A percentile compares a stretch with the other conserved stretches of the same genome.
These are phyloP conservation scores for Macrosteles quadrilineatus DNA, from an alignment of 1,140 invertebrate species.

Conservation along the genomic window DNA sequence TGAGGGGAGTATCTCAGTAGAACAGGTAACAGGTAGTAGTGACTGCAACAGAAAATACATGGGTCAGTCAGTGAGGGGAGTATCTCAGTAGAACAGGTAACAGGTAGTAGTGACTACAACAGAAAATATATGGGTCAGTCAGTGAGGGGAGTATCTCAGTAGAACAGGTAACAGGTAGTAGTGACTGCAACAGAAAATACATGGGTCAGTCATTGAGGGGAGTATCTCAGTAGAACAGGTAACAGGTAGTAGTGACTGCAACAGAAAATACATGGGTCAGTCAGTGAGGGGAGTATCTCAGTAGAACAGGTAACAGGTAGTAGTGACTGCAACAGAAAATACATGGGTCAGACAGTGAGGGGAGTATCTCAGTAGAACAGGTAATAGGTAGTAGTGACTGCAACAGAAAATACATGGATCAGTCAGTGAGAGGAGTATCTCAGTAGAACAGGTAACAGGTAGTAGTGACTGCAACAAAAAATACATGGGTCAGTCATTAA, in stretches of 20 bases:
- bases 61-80: no score
- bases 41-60: not conserved
- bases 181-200: not conserved
- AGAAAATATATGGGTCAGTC: not conserved
- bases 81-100: no score
- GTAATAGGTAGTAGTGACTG: not conserved
- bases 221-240: not conserved
- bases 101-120: conserved; percentile 15
- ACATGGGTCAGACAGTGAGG: no score
- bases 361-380: no score
- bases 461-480: not conserved
- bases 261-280: not conserved
- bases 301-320: no score
- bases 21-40: not conserved
- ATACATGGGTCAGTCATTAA: no score
- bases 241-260: not conserved
- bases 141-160: no score
- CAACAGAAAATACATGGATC: not conserved
- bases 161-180: not conserved
- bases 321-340: conserved; percentile 9
- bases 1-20: not conserved
- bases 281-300: no score
- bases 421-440: not conserved
- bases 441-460: not conserved
- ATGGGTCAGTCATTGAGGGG: not conserved